Evolutionary conservation across 2,113 vertebrate genomes (phyloP).

Genomic region (Vimba vimba): DNA sequence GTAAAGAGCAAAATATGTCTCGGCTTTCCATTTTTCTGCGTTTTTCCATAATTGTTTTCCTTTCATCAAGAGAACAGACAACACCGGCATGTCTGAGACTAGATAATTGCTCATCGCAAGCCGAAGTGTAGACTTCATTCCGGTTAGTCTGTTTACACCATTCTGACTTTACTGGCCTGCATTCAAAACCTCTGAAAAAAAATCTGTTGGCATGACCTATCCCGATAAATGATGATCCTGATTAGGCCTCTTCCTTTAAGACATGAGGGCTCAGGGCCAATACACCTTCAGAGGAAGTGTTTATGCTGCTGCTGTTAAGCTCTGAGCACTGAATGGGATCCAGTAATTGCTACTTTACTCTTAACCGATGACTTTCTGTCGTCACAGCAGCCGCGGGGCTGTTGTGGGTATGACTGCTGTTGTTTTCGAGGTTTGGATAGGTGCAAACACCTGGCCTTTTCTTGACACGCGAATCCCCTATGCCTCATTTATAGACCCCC

Average conservation of each 20-base stretch:
- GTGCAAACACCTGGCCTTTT: conserved; percentile 70
- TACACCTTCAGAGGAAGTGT: conserved; percentile 16
- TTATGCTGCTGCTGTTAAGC: conserved; percentile 7
- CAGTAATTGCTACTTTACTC: conserved; percentile 51
- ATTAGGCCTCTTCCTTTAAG: conserved; percentile 62
- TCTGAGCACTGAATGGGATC: conserved; percentile 34
- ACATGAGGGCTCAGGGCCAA: not conserved
- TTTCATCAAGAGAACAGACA: conserved; percentile 61
- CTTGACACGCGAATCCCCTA: conserved; percentile 63
- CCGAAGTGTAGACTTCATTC: conserved; percentile 64
- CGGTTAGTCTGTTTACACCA: conserved; percentile 4
- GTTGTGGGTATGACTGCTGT: conserved; percentile 59
- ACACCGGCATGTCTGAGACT: conserved; percentile 62
- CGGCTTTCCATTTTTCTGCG: not conserved
- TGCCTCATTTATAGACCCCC: conserved; percentile 16
- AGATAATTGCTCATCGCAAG: conserved; percentile 72
- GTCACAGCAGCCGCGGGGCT: conserved; percentile 54
- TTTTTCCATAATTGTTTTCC: conserved; percentile 32
- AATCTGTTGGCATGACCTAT: conserved; percentile 11
- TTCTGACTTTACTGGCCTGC: conserved; percentile 31
- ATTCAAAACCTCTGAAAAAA: conserved; percentile 7
- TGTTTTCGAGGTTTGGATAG: conserved; percentile 60
- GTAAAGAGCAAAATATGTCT: conserved; percentile 1
- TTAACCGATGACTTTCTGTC: conserved; percentile 43
- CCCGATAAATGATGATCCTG: conserved; percentile 55